These are phyloP conservation scores for Arizona elegans DNA, from an alignment of 2,113 vertebrate genomes.

Conservation along the genomic window DNA sequence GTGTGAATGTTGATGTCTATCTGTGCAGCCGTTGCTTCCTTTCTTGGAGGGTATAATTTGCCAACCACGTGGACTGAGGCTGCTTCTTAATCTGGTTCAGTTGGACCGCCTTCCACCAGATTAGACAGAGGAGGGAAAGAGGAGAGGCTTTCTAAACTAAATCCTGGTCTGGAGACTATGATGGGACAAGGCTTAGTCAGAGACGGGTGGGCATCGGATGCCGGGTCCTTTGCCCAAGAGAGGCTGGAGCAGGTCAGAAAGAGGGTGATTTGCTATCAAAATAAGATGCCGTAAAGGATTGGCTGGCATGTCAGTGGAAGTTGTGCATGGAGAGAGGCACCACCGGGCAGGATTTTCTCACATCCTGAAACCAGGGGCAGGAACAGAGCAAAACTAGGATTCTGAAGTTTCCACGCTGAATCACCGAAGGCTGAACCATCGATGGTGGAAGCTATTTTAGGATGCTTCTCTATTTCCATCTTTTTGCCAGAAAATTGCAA, in stretches of 20 bases:
- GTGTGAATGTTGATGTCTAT: not conserved
- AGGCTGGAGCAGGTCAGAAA: not conserved
- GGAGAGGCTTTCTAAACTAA: not conserved
- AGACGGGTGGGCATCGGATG: not conserved
- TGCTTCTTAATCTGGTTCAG: not conserved
- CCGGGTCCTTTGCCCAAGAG: accelerated
- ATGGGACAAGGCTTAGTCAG: not conserved
- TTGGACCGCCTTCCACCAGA: accelerated
- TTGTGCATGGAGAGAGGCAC: not conserved
- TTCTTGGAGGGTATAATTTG: not conserved
- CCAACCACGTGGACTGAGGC: not conserved
- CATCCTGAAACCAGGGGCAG: not conserved
- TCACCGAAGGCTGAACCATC: not conserved
- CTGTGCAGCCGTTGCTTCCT: not conserved
- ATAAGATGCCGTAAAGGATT: not conserved
- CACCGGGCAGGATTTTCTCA: not conserved
- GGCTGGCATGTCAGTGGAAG: not conserved
- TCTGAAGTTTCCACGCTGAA: not conserved
- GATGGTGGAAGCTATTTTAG: not conserved
- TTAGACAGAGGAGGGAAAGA: not conserved
- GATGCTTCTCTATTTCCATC: not conserved
- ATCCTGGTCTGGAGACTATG: not conserved
- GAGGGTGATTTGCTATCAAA: not conserved
- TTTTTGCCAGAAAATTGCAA: not conserved
- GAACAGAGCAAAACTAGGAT: not conserved